Conservation (phyloP, 1,140 invertebrate species). For the Spodoptera frugiperda region DNA sequence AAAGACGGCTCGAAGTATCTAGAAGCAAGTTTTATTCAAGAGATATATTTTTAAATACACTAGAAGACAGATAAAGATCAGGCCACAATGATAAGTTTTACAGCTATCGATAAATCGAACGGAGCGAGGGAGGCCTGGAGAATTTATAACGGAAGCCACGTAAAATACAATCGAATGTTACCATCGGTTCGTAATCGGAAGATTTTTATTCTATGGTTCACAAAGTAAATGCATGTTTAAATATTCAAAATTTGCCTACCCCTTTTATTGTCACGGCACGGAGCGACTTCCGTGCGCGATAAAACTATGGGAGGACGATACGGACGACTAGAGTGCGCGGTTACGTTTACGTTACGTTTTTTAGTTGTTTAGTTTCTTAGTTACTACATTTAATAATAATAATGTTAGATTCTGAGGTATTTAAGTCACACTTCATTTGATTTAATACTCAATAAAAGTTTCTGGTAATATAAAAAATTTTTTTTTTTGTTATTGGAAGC, state of each 20-base stretch:
- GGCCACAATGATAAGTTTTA: slow-evolving; percentile 46
- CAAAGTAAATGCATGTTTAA: slow-evolving; percentile 62
- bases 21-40: not conserved
- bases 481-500: too few species aligned
- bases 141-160: slow-evolving; percentile 59
- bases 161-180: slow-evolving; percentile 59
- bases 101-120: slow-evolving; percentile 51
- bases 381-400: too few species aligned
- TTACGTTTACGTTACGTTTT: not conserved
- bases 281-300: slow-evolving; percentile 55
- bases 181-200: slow-evolving; percentile 57
- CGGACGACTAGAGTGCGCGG: slow-evolving; percentile 9
- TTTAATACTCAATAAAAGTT: too few species aligned
- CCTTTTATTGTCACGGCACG: slow-evolving; percentile 62
- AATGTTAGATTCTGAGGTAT: too few species aligned
- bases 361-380: not conserved
- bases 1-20: not conserved
- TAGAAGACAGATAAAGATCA: slow-evolving; percentile 33
- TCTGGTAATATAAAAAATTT: too few species aligned
- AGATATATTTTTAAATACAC: slow-evolving; percentile 18
- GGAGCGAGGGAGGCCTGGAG: slow-evolving; percentile 19
- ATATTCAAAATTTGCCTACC: slow-evolving; percentile 65
- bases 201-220: slow-evolving; percentile 58
- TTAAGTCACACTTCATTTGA: too few species aligned
- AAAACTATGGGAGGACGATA: slow-evolving; percentile 40